Conservation (phyloP, 2,797 vertebrate genomes). For the Peromyscus eremicus region DNA sequence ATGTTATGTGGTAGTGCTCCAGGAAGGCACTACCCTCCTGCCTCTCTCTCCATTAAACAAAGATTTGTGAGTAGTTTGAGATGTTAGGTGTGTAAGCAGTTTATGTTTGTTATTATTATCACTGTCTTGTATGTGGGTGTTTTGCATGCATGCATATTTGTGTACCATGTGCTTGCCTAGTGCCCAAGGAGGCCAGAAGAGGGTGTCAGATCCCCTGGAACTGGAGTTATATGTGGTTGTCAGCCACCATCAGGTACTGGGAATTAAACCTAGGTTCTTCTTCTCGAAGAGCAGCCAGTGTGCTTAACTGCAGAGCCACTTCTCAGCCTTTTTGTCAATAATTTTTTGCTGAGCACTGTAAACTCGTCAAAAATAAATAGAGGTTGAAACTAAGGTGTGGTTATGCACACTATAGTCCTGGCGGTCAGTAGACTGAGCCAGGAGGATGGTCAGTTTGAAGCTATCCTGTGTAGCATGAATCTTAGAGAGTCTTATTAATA, state of each 20-base stretch:
- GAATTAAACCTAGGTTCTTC: neutral
- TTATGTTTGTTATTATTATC: neutral
- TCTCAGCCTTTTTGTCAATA: neutral
- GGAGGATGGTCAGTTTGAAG: neutral
- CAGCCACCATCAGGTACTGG: neutral
- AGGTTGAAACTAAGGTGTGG: neutral
- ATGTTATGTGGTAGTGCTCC: neutral
- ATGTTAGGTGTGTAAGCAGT: neutral
- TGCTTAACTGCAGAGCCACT: neutral
- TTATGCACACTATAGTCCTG: neutral
- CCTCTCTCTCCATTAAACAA: neutral
- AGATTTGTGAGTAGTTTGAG: neutral
- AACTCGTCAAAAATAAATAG: neutral
- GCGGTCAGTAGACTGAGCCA: no score
- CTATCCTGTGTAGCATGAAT: no score
- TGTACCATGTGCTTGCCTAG: neutral
- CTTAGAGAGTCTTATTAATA: no score
- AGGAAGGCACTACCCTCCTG: no score
- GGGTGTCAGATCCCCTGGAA: no score
- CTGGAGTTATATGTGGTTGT: neutral
- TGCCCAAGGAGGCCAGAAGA: neutral
- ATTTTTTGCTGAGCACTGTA: neutral
- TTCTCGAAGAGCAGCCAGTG: neutral
- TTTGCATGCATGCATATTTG: neutral
- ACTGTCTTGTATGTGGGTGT: no score